Percentiles rank a stretch among this genome's conserved stretches.
Conservation (phyloP, 2,888 invertebrate genomes). For the Dasysyrphus albostriatus region DNA sequence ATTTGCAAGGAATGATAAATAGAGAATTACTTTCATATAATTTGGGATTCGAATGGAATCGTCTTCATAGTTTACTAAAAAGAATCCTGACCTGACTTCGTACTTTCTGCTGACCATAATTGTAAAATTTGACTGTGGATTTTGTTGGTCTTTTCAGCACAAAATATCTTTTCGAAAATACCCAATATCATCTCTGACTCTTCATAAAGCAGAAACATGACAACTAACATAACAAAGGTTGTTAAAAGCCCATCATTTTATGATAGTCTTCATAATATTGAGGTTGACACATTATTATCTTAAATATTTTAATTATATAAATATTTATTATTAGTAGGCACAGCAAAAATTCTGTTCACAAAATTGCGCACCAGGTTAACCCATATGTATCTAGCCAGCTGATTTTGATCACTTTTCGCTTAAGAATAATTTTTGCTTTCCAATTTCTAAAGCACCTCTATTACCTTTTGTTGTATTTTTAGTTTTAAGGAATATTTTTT, state of each 20-base stretch:
- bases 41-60: too few relatives aligned
- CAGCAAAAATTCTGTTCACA: neutral
- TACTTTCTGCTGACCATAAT: too few relatives aligned
- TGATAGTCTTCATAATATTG: neutral
- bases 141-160: too few relatives aligned
- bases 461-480: conserved; percentile 18
- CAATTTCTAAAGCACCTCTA: conserved; percentile 4
- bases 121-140: too few relatives aligned
- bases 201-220: too few relatives aligned
- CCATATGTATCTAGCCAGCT: conserved; percentile 27
- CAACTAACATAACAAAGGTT: too few relatives aligned
- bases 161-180: too few relatives aligned
- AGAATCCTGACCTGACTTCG: too few relatives aligned
- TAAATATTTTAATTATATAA: neutral
- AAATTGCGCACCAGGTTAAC: neutral
- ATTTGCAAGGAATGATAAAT: neutral
- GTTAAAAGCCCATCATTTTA: too few relatives aligned
- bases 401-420: conserved; percentile 34
- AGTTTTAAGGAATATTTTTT: conserved; percentile 13
- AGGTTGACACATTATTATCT: neutral
- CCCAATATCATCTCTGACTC: too few relatives aligned
- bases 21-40: too few relatives aligned
- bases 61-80: too few relatives aligned
- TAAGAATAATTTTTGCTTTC: conserved; percentile 7
- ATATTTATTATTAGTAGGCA: neutral